phyloP scores from a whole-genome alignment of 2,113 vertebrate species.

The Tachycineta bicolor region DNA sequence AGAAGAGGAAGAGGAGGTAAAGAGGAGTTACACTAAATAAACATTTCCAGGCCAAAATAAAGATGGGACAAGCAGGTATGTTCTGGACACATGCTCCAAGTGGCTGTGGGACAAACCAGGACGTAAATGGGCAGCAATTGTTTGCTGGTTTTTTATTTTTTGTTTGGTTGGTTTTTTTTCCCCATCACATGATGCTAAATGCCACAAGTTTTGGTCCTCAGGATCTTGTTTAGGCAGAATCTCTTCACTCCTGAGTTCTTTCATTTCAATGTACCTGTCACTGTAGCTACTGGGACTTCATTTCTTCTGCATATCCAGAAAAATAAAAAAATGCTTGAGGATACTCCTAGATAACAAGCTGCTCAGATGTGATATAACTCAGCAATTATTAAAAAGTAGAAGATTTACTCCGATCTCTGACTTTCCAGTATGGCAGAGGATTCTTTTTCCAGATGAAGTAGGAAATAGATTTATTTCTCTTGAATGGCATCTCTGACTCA shows the following conservation, averaged over 20 bases:
- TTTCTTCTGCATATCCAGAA: not conserved
- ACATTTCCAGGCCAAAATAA: not conserved
- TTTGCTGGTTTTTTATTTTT: not conserved
- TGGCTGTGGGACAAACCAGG: not conserved
- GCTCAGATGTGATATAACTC: not conserved
- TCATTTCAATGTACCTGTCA: not conserved
- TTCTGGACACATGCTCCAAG: not conserved
- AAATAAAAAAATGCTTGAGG: not conserved
- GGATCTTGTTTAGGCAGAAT: not conserved
- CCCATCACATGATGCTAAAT: not conserved
- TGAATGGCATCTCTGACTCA: not conserved
- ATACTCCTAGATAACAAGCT: not conserved
- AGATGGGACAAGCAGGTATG: not conserved
- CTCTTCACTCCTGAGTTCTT: not conserved
- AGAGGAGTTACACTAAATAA: not conserved
- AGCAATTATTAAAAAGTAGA: conserved; percentile 25
- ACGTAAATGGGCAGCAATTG: not conserved
- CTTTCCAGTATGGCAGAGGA: not conserved
- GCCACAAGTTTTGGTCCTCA: not conserved
- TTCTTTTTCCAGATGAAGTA: not conserved
- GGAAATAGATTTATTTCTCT: not conserved
- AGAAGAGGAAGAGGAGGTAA: not conserved
- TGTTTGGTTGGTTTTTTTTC: not conserved
- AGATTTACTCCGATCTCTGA: not conserved
- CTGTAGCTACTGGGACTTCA: not conserved